phyloP scores from a whole-genome alignment of 1,140 invertebrate genomes.

The Trigoniulus corallinus region DNA sequence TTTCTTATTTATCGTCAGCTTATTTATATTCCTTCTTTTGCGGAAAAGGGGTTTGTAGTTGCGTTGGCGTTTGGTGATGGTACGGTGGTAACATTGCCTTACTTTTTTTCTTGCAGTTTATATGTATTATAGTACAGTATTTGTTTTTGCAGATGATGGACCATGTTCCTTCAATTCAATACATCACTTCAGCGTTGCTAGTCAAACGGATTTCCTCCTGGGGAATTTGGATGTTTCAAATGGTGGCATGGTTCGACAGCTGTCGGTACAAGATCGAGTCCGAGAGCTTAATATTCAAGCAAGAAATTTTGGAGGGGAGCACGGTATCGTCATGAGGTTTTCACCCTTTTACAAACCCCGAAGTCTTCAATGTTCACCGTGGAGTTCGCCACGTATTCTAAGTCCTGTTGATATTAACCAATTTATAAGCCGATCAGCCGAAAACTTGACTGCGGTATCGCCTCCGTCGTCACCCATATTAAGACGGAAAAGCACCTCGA shows the following conservation, averaged over 20 bases:
- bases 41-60: too few relatives aligned
- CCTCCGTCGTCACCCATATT: constrained; percentile 16
- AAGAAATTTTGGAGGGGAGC: constrained; percentile 32
- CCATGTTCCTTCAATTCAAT: neutral
- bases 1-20: too few relatives aligned
- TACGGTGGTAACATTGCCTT: too few relatives aligned
- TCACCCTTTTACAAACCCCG: constrained; percentile 22
- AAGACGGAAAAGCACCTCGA: constrained; percentile 22
- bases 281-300: constrained; percentile 33
- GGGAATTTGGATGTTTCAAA: constrained; percentile 32
- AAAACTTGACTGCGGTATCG: constrained; percentile 24
- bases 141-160: neutral
- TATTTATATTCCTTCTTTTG: too few relatives aligned
- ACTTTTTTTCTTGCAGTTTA: too few relatives aligned
- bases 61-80: too few relatives aligned
- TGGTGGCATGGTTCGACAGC: constrained; percentile 6
- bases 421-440: constrained; percentile 31
- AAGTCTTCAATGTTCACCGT: constrained; percentile 33
- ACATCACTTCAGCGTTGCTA: constrained; percentile 30
- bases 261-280: constrained; percentile 26
- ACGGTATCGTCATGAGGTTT: neutral
- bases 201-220: constrained; percentile 32
- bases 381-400: constrained; percentile 34
- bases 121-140: too few relatives aligned
- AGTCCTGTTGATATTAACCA: constrained; percentile 34